Conservation (phyloP, 1,140 invertebrate species). For the Caerostris extrusa region DNA sequence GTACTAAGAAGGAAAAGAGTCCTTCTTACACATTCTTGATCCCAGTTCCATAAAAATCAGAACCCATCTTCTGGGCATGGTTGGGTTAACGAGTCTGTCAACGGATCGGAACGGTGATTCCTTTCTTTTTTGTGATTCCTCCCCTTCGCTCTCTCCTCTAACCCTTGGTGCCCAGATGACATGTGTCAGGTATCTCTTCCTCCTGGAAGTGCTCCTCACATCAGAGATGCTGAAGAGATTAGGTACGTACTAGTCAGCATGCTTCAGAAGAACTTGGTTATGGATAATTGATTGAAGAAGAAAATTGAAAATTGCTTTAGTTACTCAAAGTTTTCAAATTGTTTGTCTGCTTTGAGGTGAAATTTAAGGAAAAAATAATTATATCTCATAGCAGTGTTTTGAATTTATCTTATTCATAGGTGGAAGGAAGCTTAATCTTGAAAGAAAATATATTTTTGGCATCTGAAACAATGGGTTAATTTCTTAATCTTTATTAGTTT, state of each 20-base stretch:
- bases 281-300: neutral
- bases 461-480: too few species aligned
- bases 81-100: constrained; percentile 69
- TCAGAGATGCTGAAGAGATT: neutral
- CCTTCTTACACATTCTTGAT: constrained; percentile 25
- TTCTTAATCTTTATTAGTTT: too few species aligned
- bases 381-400: too few species aligned
- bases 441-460: too few species aligned
- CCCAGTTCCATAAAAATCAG: constrained; percentile 62
- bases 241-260: neutral
- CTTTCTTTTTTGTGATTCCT: neutral
- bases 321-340: too few species aligned
- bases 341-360: too few species aligned
- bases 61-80: constrained; percentile 43
- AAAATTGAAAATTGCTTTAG: neutral
- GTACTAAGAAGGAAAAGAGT: neutral
- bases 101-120: constrained; percentile 11
- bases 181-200: constrained; percentile 42
- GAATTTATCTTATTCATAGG: too few species aligned
- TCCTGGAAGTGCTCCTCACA: neutral
- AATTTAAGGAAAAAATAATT: too few species aligned
- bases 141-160: neutral
- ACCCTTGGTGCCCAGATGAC: neutral
- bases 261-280: neutral
- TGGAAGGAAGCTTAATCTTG: too few species aligned